A percentile compares a stretch with the other conserved stretches of the same genome.
phyloP scores from a whole-genome alignment of 2,888 invertebrate species.

The Allacma fusca region DNA sequence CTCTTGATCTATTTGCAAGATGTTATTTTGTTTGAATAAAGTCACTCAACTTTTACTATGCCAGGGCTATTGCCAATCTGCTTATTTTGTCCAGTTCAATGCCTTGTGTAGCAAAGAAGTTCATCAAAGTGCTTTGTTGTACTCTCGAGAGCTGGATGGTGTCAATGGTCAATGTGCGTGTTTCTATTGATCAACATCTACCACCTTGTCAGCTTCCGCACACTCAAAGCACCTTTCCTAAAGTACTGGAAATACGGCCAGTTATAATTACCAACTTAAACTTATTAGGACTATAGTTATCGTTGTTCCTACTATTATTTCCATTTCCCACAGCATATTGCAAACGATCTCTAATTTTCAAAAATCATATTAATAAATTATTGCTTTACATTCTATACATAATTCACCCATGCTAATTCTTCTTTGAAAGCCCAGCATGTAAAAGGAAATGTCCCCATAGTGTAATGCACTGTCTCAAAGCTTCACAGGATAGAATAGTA shows the following conservation, averaged over 20 bases:
- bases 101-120: neutral
- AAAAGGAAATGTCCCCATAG: no score
- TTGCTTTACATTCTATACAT: no score
- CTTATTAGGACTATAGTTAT: no score
- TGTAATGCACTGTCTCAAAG: no score
- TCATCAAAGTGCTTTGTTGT: neutral
- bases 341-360: neutral
- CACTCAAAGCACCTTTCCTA: neutral
- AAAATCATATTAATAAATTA: neutral
- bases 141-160: neutral
- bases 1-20: constrained; percentile 41
- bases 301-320: no score
- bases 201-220: constrained; percentile 6
- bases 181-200: neutral
- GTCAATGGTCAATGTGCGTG: neutral
- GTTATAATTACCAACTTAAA: no score
- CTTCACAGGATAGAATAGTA: no score
- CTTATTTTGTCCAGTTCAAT: constrained; percentile 32
- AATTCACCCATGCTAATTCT: no score
- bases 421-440: no score
- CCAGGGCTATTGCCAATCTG: neutral
- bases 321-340: neutral
- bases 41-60: constrained; percentile 27
- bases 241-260: no score
- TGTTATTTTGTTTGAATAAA: constrained; percentile 25